phyloP scores from a whole-genome alignment of 2,888 invertebrate species.

The Amphipyra tragopoginis region DNA sequence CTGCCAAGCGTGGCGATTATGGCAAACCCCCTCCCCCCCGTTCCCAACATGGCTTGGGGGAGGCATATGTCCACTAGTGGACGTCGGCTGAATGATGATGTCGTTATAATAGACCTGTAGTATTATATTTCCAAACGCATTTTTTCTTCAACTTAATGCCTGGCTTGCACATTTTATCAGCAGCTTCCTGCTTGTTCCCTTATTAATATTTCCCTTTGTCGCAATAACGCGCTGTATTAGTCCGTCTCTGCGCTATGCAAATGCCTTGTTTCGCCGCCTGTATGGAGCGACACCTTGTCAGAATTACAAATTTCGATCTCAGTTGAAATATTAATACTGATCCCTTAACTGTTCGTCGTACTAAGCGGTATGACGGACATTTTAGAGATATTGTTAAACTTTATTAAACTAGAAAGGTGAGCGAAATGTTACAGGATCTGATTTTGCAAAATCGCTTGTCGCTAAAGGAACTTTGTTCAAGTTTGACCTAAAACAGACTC shows the following conservation, averaged over 20 bases:
- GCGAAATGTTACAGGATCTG: no score
- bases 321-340: constrained; percentile 39
- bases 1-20: no score
- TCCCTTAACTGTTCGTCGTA: neutral
- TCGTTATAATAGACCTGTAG: no score
- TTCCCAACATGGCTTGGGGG: no score
- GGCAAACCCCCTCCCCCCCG: no score
- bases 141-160: neutral
- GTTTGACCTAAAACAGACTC: neutral
- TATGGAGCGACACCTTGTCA: constrained; percentile 38
- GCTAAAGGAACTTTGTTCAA: neutral
- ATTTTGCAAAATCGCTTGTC: neutral
- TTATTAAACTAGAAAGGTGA: constrained; percentile 3
- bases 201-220: constrained; percentile 28
- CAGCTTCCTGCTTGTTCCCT: constrained; percentile 7
- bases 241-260: constrained; percentile 45
- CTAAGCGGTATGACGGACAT: constrained; percentile 3
- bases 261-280: constrained; percentile 30
- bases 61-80: no score
- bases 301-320: constrained; percentile 60
- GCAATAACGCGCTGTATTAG: constrained; percentile 1
- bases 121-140: no score
- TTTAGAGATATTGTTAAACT: constrained; percentile 8
- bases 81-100: no score
- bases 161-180: neutral